phyloP scores from a whole-genome alignment of 2,113 vertebrate genomes.

The Octodon degus region DNA sequence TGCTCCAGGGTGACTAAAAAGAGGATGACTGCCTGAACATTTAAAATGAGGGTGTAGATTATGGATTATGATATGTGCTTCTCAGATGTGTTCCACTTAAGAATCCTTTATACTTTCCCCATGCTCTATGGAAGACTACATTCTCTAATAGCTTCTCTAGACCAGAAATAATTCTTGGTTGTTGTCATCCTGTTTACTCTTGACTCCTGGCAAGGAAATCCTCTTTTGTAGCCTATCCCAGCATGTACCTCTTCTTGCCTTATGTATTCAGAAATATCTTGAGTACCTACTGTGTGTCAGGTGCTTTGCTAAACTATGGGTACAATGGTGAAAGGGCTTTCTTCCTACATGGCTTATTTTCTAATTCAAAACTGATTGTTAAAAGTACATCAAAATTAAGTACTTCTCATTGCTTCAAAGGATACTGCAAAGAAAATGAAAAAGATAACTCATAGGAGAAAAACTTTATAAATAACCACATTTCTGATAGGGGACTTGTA shows the following conservation, averaged over 20 bases:
- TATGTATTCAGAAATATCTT: conserved; percentile 12
- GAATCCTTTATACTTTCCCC: neutral
- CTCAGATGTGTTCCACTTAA: neutral
- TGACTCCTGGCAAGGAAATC: neutral
- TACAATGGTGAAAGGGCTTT: neutral
- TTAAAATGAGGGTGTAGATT: neutral
- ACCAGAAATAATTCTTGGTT: neutral
- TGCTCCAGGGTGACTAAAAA: neutral
- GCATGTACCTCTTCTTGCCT: neutral
- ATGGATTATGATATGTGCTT: neutral
- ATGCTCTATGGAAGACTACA: neutral
- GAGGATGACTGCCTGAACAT: neutral
- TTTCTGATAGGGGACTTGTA: conserved; percentile 40
- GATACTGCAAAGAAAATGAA: neutral
- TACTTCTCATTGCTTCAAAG: neutral
- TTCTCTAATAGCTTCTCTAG: conserved; percentile 2
- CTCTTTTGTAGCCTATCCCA: neutral
- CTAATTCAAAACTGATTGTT: conserved; percentile 47
- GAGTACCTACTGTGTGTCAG: neutral
- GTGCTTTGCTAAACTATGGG: neutral
- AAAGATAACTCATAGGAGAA: conserved; percentile 26
- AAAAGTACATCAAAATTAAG: conserved; percentile 26
- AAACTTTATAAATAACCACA: neutral
- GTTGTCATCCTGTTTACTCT: neutral
- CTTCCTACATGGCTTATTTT: conserved; percentile 47